These are phyloP conservation scores for Hydropsyche tenuis DNA, from an alignment of 1,140 invertebrate species.

Conservation along the genomic window DNA sequence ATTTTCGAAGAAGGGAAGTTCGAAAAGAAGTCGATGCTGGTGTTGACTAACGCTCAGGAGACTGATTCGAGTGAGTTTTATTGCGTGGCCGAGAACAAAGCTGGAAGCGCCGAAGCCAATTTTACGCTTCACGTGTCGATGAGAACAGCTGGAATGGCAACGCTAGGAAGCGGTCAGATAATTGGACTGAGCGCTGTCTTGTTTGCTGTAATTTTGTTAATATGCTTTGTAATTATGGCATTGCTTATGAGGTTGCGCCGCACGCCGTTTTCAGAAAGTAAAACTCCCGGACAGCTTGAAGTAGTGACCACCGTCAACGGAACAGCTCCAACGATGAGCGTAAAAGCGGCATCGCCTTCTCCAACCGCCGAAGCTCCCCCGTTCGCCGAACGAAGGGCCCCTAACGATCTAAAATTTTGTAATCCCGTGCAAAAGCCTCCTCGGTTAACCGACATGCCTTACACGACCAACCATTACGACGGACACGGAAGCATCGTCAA, in stretches of 20 bases:
- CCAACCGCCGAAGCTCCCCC: conserved; percentile 56
- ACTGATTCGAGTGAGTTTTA: conserved; percentile 89
- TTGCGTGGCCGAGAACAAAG: conserved; percentile 90
- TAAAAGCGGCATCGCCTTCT: conserved; percentile 51
- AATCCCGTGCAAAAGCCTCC: conserved; percentile 76
- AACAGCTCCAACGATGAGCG: conserved; percentile 59
- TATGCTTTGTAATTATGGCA: conserved; percentile 76
- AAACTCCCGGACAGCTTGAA: conserved; percentile 75
- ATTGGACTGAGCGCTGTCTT: conserved; percentile 83
- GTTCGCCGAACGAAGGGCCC: conserved; percentile 58
- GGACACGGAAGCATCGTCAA: conserved; percentile 68
- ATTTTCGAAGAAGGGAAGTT: conserved; percentile 79
- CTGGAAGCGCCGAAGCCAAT: conserved; percentile 90
- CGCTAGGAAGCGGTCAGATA: conserved; percentile 82
- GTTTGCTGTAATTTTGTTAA: conserved; percentile 78
- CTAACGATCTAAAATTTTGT: conserved; percentile 63
- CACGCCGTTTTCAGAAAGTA: conserved; percentile 74
- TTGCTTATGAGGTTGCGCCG: conserved; percentile 74
- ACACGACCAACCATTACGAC: conserved; percentile 69
- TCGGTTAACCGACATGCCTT: conserved; percentile 68
- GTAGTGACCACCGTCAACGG: conserved; percentile 70
- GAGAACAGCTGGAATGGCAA: conserved; percentile 77
- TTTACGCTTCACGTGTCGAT: conserved; percentile 85
- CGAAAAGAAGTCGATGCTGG: conserved; percentile 78
- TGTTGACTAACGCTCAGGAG: conserved; percentile 86